A percentile compares a stretch with the other conserved stretches of the same genome.
Evolutionary conservation across 2,797 vertebrate genomes (phyloP).

Genomic region (Amazonetta brasiliensis): DNA sequence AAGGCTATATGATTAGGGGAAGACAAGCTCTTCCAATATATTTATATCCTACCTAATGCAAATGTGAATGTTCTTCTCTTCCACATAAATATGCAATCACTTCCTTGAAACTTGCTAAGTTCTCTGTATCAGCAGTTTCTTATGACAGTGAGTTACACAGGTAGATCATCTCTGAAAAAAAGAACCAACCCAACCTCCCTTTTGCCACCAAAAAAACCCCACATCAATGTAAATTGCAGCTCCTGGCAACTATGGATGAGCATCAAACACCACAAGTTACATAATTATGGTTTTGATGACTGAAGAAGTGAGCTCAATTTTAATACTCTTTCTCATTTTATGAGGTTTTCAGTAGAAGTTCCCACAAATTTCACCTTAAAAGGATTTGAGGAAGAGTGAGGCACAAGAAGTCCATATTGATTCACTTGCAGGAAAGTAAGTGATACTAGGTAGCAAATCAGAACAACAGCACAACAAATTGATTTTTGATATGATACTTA

Average conservation of each 20-base stretch:
- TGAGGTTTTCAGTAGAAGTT: neutral
- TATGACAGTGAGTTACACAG: neutral
- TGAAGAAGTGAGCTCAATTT: neutral
- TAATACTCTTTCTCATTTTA: neutral
- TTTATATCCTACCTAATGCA: slow-evolving; percentile 55
- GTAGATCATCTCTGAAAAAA: neutral
- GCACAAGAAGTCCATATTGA: neutral
- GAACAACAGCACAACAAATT: neutral
- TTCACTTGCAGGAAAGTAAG: neutral
- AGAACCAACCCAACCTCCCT: neutral
- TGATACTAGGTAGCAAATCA: neutral
- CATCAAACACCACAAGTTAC: neutral
- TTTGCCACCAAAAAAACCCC: neutral
- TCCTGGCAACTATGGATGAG: neutral
- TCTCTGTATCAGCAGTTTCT: slow-evolving; percentile 60
- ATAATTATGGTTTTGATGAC: neutral
- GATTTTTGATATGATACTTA: neutral
- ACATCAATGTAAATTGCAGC: neutral
- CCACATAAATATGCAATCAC: slow-evolving; percentile 54
- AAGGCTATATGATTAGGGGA: neutral
- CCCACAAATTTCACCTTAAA: neutral
- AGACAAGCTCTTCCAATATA: slow-evolving; percentile 30
- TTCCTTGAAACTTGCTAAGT: slow-evolving; percentile 28
- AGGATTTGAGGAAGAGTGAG: neutral
- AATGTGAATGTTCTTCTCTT: slow-evolving; percentile 12